Conservation (phyloP, 1,140 invertebrate species). For the Drosophila biarmipes region DNA sequence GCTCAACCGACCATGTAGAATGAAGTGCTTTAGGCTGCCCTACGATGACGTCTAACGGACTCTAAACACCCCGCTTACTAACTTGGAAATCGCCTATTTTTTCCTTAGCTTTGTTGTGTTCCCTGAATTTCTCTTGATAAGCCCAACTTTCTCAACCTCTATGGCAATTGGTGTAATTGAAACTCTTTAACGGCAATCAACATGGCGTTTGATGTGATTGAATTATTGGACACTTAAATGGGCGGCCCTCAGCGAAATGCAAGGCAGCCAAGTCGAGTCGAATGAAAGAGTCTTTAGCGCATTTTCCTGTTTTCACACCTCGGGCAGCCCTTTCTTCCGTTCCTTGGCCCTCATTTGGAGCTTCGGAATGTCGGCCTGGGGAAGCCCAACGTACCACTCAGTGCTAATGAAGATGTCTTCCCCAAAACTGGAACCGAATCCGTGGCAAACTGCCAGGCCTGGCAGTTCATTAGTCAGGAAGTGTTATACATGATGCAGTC, state of each 20-base stretch:
- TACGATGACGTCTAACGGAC: not conserved
- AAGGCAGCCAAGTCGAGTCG: conserved; percentile 27
- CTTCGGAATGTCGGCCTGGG: conserved; percentile 10
- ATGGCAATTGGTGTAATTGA: conserved; percentile 75
- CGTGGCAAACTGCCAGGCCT: conserved; percentile 47
- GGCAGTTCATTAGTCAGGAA: conserved; percentile 73
- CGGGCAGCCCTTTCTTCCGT: conserved; percentile 31
- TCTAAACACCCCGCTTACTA: conserved; percentile 43
- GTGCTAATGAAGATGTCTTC: conserved; percentile 75
- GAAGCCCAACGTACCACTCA: conserved; percentile 59
- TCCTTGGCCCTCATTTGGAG: not conserved
- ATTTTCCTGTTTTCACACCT: conserved; percentile 58
- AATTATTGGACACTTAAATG: conserved; percentile 83
- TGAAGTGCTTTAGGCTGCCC: not conserved
- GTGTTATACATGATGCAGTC: conserved; percentile 63
- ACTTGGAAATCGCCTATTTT: not conserved
- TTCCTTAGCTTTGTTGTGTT: conserved; percentile 5
- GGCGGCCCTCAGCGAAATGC: conserved; percentile 55
- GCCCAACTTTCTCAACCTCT: conserved; percentile 55
- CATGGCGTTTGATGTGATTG: conserved; percentile 77
- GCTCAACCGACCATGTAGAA: conserved; percentile 24
- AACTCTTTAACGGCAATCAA: conserved; percentile 78
- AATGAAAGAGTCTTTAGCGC: conserved; percentile 42
- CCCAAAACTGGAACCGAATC: conserved; percentile 20
- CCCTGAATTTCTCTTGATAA: conserved; percentile 31